These are phyloP conservation scores for Leptogaster cylindrica DNA, from an alignment of 2,888 invertebrate genomes.

Conservation along the genomic window DNA sequence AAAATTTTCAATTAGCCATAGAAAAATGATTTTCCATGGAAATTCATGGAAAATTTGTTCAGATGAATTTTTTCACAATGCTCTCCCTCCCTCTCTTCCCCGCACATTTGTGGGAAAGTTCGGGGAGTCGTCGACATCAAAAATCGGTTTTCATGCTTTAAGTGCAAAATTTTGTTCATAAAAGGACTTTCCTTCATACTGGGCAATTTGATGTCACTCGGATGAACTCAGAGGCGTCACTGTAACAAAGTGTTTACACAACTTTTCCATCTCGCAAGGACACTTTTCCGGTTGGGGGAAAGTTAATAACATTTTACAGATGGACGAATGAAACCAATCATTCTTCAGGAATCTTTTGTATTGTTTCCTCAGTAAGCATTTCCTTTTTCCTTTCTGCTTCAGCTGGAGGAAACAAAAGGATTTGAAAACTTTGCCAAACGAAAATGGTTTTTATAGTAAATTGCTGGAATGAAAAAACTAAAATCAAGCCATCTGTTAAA, in stretches of 20 bases:
- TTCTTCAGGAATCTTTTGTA: no score
- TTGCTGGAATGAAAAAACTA: no score
- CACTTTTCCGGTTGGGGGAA: constrained; percentile 3
- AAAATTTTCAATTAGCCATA: constrained; percentile 8
- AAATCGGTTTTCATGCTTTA: constrained; percentile 9
- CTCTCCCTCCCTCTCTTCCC: background rate
- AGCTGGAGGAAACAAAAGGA: no score
- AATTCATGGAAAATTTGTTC: constrained; percentile 4
- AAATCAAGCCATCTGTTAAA: no score
- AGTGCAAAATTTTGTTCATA: constrained; percentile 27
- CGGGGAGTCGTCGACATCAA: background rate
- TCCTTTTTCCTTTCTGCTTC: no score
- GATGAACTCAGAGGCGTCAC: constrained; percentile 19
- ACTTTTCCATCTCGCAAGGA: constrained; percentile 30
- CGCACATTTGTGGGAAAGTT: background rate
- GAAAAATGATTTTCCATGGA: background rate
- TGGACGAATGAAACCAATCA: constrained; percentile 23
- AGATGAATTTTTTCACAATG: background rate
- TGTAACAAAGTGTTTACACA: constrained; percentile 37
- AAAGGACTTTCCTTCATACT: constrained; percentile 14
- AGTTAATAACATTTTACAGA: constrained; percentile 4
- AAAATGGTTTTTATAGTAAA: no score
- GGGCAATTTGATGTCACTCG: constrained; percentile 22
- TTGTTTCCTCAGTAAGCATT: no score
- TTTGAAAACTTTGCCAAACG: no score